Evolutionary conservation across 1,140 invertebrate genomes (phyloP), one percentile per base, ranked within the genome.

Genomic region (Lasaia peninsularis): DNA sequence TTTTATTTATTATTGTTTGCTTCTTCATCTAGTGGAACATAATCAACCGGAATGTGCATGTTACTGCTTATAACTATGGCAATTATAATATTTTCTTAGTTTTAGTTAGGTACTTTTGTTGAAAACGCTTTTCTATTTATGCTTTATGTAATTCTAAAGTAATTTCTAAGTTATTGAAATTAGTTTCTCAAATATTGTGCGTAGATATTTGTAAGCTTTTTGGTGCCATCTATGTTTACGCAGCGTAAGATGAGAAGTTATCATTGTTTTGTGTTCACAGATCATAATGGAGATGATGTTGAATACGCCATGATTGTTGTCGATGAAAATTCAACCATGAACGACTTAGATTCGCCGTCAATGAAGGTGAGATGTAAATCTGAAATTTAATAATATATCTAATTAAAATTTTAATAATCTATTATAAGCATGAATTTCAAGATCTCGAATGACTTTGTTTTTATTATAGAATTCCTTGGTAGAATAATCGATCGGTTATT

Each of bases 251-350:
- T 60, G 16, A n/a, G 40, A 32, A 16, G 40, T 34, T 56, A 40
- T 49, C 20, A 50, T n/a, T 60, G 50, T 53, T 59, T 52, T 58
- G 52, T 44, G 53, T 62, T 65, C 32, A 59, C 40, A 88, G 86
- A 88, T 72, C 83, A 86, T 73, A 86, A 91, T 52, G 93, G 94
- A 60, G 95, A 96, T 65, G 94, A 95, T 73, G 93, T 92, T 11
- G 95, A 96, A 73, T 96, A 96, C 76, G 95, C 96, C 69, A 95
- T 97, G 56, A 97, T 97, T 70, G 95, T 96, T 44, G 95, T 97
- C 58, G 95, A 96, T 77, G 95, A 97, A 84, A 95, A 96, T 89
- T 95, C 95, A 1, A 94, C 95, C 1, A 94, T 95, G 58, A 93
- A 94, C 9, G 95, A 96, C 72, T 92, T 95, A 69, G 94, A 95